Evolutionary conservation across 2,888 invertebrate genomes (phyloP), one percentile per base, ranked within the genome.

Genomic region (Epistrophe eligans): DNA sequence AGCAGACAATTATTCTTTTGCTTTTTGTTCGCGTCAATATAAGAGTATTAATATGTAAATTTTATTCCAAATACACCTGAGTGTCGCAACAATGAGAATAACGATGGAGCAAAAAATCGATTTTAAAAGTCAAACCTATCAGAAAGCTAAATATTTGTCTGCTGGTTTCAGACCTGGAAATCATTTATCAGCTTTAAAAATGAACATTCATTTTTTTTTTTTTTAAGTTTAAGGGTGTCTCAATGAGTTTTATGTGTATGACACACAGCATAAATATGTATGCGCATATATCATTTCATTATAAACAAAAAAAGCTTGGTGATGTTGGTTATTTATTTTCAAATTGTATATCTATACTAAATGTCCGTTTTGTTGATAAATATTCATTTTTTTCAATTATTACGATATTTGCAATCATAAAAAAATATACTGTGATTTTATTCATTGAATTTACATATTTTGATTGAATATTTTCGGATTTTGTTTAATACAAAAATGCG

Each of bases 391-490:
- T 58, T 58, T 17, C 10, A 35, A 35, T 35, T 58, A 6, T 32
- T 32, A 32, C 32, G 5, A 35, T 58, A 35, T 58, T 58, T 35
- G 32, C 57, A 35, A 32, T 57, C n/a, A 8, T 8, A n/a, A 57
- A 57, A 57, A 58, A 17, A 13, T 9, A 43, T n/a, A 35, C 5
- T 11, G 57, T 35, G n/a, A 58, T 58, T 24, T 24, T 58, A 58
- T 58, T 35, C 35, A 58, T 58, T 35, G 35, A 35, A 58, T 58
- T 35, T 58, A 11, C 57, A 58, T 58, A 58, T 58, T 58, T 58
- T 58, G 35, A 58, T 58, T 58, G 57, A 58, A 58, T 58, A 58
- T 58, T 58, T 58, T 35, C n/a, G 4, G 35, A 17, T 58, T 58
- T 58, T 8, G 0, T 58, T 35, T 10, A 45, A 45, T 45, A n/a